Evolutionary conservation across 2,797 vertebrate species (phyloP).

Genomic region (Clarias laeviceps): DNA sequence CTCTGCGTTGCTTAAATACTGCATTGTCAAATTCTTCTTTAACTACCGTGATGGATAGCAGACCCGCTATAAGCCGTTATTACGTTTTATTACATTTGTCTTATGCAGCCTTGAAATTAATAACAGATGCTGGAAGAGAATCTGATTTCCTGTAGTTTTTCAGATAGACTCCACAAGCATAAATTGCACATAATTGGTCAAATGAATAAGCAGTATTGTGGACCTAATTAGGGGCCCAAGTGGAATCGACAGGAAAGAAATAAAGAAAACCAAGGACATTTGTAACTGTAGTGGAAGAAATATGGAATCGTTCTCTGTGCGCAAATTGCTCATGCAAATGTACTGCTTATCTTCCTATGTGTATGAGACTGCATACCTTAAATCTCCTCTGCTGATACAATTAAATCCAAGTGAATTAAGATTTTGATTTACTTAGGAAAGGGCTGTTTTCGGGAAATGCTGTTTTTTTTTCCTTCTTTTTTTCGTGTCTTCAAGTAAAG

Average conservation of each 20-base stretch:
- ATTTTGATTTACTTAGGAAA: not conserved
- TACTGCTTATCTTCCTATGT: constrained; percentile 21
- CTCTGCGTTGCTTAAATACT: not conserved
- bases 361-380: constrained; percentile 27
- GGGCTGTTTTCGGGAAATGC: not conserved
- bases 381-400: constrained; percentile 4
- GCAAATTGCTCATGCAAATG: constrained; percentile 13
- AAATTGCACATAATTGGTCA: constrained; percentile 28
- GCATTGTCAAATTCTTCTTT: not conserved
- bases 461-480: not conserved
- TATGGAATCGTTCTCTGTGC: constrained; percentile 7
- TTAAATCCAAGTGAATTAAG: not conserved
- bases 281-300: constrained; percentile 29
- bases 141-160: constrained; percentile 15
- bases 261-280: not conserved
- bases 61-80: constrained; percentile 24
- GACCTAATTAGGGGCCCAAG: constrained; percentile 19
- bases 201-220: constrained; percentile 24
- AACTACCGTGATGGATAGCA: not conserved
- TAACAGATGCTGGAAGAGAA: constrained; percentile 20
- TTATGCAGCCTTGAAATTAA: constrained; percentile 12
- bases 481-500: not conserved
- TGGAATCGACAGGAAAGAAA: constrained; percentile 18
- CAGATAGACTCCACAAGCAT: not conserved
- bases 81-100: constrained; percentile 5